Percentiles rank a stretch among this genome's conserved stretches.
These are phyloP conservation scores for Ctenopoma multispine DNA, from an alignment of 2,797 vertebrate species.

Conservation along the genomic window DNA sequence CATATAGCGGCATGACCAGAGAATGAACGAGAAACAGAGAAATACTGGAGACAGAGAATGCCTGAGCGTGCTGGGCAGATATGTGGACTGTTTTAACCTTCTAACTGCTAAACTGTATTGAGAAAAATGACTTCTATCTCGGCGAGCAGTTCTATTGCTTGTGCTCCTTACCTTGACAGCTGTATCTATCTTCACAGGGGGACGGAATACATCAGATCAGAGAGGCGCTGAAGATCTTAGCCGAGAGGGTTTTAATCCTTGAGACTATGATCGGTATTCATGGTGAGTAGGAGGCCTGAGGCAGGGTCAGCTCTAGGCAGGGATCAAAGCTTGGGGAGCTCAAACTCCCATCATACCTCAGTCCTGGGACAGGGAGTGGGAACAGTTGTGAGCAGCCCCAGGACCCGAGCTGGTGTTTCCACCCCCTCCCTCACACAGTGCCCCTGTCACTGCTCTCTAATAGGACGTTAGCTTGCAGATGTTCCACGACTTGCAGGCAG, in stretches of 20 bases:
- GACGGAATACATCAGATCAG: constrained; percentile 99
- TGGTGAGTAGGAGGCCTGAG: constrained; percentile 95
- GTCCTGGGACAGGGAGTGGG: constrained; percentile 65
- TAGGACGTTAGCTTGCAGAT: constrained; percentile 99
- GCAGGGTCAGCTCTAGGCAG: constrained; percentile 84
- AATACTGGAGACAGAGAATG: constrained; percentile 47
- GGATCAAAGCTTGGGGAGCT: constrained; percentile 70
- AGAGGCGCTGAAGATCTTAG: constrained; percentile 99
- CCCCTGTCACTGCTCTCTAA: constrained; percentile 92
- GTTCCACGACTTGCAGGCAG: constrained; percentile 96
- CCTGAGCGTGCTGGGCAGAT: constrained; percentile 66
- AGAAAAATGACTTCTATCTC: constrained; percentile 79
- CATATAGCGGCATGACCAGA: constrained; percentile 82
- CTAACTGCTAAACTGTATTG: constrained; percentile 79
- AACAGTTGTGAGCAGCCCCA: constrained; percentile 79
- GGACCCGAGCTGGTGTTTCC: constrained; percentile 72
- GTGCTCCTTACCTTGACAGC: constrained; percentile 90
- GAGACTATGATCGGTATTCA: constrained; percentile 99
- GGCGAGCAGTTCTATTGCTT: constrained; percentile 83
- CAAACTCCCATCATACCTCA: constrained; percentile 56
- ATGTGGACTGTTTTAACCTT: constrained; percentile 81
- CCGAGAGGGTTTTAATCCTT: constrained; percentile 99
- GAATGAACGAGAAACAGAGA: constrained; percentile 65
- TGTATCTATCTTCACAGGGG: constrained; percentile 95
- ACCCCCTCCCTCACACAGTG: constrained; percentile 70